Evolutionary conservation across 1,140 invertebrate species (phyloP).

Genomic region (Rhagoletis zephyria): DNA sequence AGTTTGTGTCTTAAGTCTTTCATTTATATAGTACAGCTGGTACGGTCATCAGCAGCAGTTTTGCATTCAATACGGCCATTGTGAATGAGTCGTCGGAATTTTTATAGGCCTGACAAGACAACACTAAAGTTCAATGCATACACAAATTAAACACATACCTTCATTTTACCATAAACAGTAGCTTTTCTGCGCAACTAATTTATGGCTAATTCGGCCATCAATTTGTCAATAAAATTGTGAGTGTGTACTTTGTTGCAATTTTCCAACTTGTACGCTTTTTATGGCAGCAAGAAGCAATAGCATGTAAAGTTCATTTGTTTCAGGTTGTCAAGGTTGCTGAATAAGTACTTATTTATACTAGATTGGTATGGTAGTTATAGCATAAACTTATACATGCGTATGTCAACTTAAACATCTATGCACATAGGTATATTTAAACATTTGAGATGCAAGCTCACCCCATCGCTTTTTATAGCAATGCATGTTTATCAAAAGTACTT

Average conservation of each 20-base stretch:
- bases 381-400: too few species aligned
- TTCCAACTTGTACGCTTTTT: neutral
- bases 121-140: neutral
- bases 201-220: neutral
- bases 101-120: neutral
- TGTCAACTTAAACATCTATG: too few species aligned
- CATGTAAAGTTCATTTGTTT: slow-evolving; percentile 5
- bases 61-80: neutral
- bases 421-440: too few species aligned
- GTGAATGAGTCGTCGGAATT: neutral
- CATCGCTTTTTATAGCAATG: too few species aligned
- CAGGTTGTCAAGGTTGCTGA: neutral
- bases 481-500: too few species aligned
- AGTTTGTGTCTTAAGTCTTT: neutral
- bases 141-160: neutral
- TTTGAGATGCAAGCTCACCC: too few species aligned
- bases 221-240: neutral
- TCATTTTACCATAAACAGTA: neutral
- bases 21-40: neutral
- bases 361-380: too few species aligned
- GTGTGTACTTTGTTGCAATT: neutral
- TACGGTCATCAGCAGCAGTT: neutral
- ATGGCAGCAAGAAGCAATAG: neutral
- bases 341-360: too few species aligned
- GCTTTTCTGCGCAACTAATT: neutral